These are phyloP conservation scores for Melanostoma scalare DNA, from an alignment of 2,888 invertebrate genomes.

Conservation along the genomic window DNA sequence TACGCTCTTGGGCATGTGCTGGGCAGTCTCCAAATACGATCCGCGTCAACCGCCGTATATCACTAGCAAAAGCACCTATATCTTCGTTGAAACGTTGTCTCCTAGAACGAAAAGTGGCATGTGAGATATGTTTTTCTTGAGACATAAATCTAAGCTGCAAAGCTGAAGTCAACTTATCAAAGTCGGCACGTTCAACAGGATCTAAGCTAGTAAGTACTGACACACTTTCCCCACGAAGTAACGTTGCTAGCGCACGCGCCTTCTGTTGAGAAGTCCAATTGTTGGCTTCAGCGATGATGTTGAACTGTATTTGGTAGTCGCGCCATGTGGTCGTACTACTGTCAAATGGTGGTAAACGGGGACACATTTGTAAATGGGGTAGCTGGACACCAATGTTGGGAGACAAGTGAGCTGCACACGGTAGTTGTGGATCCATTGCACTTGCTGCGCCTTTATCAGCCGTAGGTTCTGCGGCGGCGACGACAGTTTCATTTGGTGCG, in stretches of 20 bases:
- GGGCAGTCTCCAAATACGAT: background rate
- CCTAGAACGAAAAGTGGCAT: no score
- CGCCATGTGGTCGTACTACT: slow-evolving; percentile 1
- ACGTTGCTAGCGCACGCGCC: slow-evolving; percentile 1
- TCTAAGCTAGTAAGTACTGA: slow-evolving; percentile 7
- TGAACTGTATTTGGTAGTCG: slow-evolving; percentile 6
- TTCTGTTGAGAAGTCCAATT: background rate
- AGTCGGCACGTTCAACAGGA: slow-evolving; percentile 8
- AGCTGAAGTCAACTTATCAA: background rate
- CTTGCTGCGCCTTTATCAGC: no score
- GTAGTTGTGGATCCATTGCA: background rate
- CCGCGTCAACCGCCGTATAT: background rate
- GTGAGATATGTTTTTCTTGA: no score
- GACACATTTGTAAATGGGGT: background rate
- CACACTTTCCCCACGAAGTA: slow-evolving; percentile 8
- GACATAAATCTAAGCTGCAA: slow-evolving; percentile 28
- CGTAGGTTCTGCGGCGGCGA: no score
- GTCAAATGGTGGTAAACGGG: slow-evolving; percentile 6
- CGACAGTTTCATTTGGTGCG: no score
- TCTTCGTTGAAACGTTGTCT: no score
- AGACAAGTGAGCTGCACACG: background rate
- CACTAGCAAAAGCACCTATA: slow-evolving; percentile 4
- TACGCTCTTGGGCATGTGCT: background rate
- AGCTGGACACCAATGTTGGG: background rate
- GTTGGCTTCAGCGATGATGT: slow-evolving; percentile 23